Conservation (phyloP, 1,140 invertebrate genomes). For the Musca vetustissima region DNA sequence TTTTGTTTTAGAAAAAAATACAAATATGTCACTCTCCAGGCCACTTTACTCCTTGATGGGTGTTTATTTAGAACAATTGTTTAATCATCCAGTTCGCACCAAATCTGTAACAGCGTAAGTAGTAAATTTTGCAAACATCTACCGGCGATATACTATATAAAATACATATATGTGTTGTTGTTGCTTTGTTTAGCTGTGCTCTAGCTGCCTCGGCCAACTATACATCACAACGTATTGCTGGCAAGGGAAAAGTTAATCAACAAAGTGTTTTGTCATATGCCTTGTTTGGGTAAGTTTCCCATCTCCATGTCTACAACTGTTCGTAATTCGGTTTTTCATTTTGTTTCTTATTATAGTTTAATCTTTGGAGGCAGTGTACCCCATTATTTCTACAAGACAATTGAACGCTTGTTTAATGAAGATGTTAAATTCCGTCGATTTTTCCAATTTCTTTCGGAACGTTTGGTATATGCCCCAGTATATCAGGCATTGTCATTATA, state of each 20-base stretch:
- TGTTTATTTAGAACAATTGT: conserved; percentile 70
- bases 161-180: not conserved
- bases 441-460: conserved; percentile 63
- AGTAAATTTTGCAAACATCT: too few relatives aligned
- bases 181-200: conserved; percentile 59
- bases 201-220: conserved; percentile 67
- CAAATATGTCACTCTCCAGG: conserved; percentile 70
- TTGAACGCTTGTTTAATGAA: conserved; percentile 58
- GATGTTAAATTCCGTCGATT: conserved; percentile 47
- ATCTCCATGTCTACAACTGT: not conserved
- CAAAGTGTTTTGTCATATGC: conserved; percentile 69
- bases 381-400: conserved; percentile 69
- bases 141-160: not conserved
- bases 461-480: conserved; percentile 67
- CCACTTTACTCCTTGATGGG: conserved; percentile 66
- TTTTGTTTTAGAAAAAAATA: not conserved
- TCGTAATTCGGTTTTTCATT: not conserved
- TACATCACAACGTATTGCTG: conserved; percentile 66
- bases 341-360: conserved; percentile 55
- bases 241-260: conserved; percentile 61
- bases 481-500: conserved; percentile 72
- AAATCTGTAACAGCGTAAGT: conserved; percentile 73
- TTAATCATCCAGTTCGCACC: conserved; percentile 69
- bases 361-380: conserved; percentile 72
- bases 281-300: conserved; percentile 66